Evolutionary conservation across 2,888 invertebrate genomes (phyloP).

Genomic region (Gasteruption jaculator): DNA sequence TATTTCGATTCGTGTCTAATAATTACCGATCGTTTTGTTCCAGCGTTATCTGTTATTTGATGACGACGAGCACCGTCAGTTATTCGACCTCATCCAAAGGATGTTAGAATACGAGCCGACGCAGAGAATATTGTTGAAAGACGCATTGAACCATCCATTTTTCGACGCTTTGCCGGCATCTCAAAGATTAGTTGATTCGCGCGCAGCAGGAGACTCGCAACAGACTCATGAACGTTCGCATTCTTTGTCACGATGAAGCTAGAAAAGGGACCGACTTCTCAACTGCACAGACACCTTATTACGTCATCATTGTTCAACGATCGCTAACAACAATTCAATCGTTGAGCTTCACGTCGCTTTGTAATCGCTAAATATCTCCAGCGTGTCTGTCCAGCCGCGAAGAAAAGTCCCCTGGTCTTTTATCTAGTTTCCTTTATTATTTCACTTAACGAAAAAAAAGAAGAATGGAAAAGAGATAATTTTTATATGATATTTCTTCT

Average conservation of each 20-base stretch:
- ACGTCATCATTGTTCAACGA: no score
- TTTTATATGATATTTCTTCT: no score
- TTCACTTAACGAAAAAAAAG: no score
- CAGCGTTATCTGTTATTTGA: conserved; percentile 88
- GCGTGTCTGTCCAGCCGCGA: no score
- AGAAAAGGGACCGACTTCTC: conserved; percentile 46
- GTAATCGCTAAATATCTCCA: no score
- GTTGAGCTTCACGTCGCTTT: no score
- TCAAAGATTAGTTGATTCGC: conserved; percentile 64
- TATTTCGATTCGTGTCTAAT: no score
- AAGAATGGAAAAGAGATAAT: no score
- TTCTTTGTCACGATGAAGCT: conserved; percentile 69
- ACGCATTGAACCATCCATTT: conserved; percentile 89
- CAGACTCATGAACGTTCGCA: conserved; percentile 64
- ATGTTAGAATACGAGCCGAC: conserved; percentile 98
- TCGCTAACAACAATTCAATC: no score
- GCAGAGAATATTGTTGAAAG: conserved; percentile 80
- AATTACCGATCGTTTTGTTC: conserved; percentile 41
- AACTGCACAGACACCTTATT: conserved; percentile 37
- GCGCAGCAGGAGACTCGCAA: conserved; percentile 53
- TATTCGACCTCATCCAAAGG: conserved; percentile 90
- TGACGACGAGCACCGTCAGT: conserved; percentile 83
- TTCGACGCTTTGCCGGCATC: conserved; percentile 81
- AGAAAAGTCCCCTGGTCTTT: no score
- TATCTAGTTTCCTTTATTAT: no score